phyloP scores from a whole-genome alignment of 2,797 vertebrate species.

The Protosalanx chinensis region DNA sequence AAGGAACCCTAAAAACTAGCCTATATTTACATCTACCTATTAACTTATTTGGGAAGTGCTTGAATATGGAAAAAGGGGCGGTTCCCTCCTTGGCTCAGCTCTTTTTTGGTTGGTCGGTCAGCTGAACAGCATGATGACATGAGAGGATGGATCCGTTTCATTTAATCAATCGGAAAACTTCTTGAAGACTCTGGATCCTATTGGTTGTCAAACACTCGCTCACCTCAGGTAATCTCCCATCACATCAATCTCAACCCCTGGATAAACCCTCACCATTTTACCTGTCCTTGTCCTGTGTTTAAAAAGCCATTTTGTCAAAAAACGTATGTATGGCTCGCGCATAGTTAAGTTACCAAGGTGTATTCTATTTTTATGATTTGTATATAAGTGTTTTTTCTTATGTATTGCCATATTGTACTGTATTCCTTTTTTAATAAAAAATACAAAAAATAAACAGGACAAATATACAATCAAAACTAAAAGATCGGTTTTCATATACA shows the following conservation, averaged over 20 bases:
- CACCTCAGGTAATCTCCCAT: slow-evolving; percentile 50
- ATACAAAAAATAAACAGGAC: slow-evolving; percentile 49
- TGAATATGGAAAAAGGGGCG: slow-evolving; percentile 52
- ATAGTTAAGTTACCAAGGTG: slow-evolving; percentile 81
- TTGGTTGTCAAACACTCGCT: slow-evolving; percentile 29
- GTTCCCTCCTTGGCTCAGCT: slow-evolving; percentile 41
- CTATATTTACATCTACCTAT: slow-evolving; percentile 66
- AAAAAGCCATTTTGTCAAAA: slow-evolving; percentile 26
- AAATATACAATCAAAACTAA: slow-evolving; percentile 46
- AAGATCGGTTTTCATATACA: neutral
- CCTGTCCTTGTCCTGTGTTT: slow-evolving; percentile 7
- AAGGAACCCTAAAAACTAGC: slow-evolving; percentile 25
- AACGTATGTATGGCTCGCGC: slow-evolving; percentile 51
- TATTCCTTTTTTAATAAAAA: slow-evolving; percentile 65
- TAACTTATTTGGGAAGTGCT: slow-evolving; percentile 76
- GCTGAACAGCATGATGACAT: slow-evolving; percentile 34
- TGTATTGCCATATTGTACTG: slow-evolving; percentile 64
- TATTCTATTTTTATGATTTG: slow-evolving; percentile 92
- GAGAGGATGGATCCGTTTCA: slow-evolving; percentile 6
- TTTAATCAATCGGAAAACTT: slow-evolving; percentile 28
- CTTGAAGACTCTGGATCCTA: slow-evolving; percentile 24
- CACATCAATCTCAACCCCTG: slow-evolving; percentile 12
- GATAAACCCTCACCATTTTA: slow-evolving; percentile 4
- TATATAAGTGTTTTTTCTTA: slow-evolving; percentile 78
- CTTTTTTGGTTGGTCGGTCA: slow-evolving; percentile 26